Base-by-base conservation (phyloP, 2,888 invertebrate species). In the Pseudococcus jackbeardsleyi region DNA sequence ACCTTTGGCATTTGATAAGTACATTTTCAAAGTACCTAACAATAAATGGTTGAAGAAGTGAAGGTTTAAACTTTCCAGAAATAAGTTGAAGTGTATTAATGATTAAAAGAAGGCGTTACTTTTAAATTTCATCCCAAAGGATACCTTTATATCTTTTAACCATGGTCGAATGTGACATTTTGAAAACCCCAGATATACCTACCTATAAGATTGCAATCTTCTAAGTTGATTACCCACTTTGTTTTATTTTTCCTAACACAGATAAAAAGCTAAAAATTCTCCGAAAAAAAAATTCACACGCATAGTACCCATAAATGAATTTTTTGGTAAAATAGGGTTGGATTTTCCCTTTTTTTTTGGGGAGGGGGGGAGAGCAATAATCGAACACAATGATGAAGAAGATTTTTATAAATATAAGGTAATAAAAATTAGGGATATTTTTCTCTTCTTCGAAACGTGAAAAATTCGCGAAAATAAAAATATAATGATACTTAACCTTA, bases 1-100 rank as follows among this genome's bases (percentile, higher is more conserved):
- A 79, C 79, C 79, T 79, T 79, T 79, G 79, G 79, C 79, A 79
- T 79, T 79, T 79, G 79, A 79, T 79, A 79, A 33, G 26, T 33
- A 33, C 79, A 42, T 42, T 79, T 79, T 79, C 79, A n/a, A 79
- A 79, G 79, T 79, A 79, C 46, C 42, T 42, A 9, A 79, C 42
- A 79, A 79, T 79, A 79, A 72, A 79, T 79, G 79, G 79, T 79
- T n/a, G 42, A 46, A 79, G 79, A 79, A 79, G 79, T 19, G 79
- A 79, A 79, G 79, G 79, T 79, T 79, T 79, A 79, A 79, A 79
- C n/a, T 79, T 79, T 79, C 79, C 79, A 79, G 79, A 79, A 79
- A 79, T 79, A 79, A 79, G 79, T 79, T 79, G 79, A 79, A 79
- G 79, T 79, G 79, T 79, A 79, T 79, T 79, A 79, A 79, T 79